Evolutionary conservation across 2,113 vertebrate genomes (phyloP).

Genomic region (Alethe castanea): DNA sequence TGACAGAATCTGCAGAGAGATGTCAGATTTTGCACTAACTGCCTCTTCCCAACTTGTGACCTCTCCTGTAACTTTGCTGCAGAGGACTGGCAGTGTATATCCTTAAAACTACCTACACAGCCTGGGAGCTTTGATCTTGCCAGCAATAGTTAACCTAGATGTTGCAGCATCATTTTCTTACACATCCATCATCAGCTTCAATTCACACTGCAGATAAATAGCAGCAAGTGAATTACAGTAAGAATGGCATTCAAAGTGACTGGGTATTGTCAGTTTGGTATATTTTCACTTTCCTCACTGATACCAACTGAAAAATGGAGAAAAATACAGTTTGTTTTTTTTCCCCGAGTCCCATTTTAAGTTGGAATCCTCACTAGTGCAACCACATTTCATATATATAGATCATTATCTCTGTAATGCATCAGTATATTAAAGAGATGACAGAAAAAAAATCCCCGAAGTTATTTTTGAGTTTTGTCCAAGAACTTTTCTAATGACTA

Average conservation of each 20-base stretch:
- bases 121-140: neutral
- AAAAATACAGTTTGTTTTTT: neutral
- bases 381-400: neutral
- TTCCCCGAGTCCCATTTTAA: neutral
- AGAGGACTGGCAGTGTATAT: neutral
- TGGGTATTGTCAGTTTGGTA: neutral
- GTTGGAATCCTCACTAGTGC: neutral
- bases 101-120: neutral
- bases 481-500: neutral
- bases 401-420: neutral
- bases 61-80: neutral
- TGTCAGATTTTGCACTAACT: neutral
- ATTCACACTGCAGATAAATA: neutral
- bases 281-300: neutral
- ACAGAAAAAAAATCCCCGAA: neutral
- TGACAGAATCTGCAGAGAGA: neutral
- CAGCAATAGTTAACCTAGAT: neutral
- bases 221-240: neutral
- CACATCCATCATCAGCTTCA: neutral
- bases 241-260: neutral
- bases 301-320: neutral
- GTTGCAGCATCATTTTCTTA: neutral
- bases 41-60: neutral
- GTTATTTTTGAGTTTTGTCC: neutral
- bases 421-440: neutral